A percentile compares a stretch with the other conserved stretches of the same genome.
Conservation (phyloP, 2,888 invertebrate species). For the Coleophora deauratella region DNA sequence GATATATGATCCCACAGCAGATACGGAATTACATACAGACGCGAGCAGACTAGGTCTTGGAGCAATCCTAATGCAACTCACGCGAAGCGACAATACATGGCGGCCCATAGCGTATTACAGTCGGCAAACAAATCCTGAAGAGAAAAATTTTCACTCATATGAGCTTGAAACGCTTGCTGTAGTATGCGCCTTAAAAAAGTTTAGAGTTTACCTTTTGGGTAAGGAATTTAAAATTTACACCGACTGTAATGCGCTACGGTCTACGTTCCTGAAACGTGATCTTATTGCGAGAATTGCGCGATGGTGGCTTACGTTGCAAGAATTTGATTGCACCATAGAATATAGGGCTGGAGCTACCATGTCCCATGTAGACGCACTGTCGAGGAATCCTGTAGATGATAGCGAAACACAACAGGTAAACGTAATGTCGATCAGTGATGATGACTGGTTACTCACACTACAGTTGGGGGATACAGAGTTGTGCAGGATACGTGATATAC, state of each 20-base stretch:
- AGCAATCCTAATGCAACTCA: slow-evolving; percentile 4
- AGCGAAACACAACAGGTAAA: no score
- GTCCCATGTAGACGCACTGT: neutral
- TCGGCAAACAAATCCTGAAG: slow-evolving; percentile 18
- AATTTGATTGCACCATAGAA: neutral
- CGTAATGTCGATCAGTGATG: slow-evolving; percentile 4
- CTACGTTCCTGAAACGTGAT: neutral
- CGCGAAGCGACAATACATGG: neutral
- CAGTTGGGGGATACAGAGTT: slow-evolving; percentile 10
- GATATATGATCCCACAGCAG: slow-evolving; percentile 20
- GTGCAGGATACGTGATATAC: slow-evolving; percentile 5
- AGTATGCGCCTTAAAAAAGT: slow-evolving; percentile 7
- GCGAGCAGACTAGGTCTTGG: slow-evolving; percentile 10
- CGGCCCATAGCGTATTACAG: slow-evolving; percentile 16
- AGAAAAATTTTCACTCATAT: slow-evolving; percentile 17
- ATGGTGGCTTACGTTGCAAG: neutral
- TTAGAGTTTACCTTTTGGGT: slow-evolving; percentile 7
- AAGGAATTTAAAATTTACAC: slow-evolving; percentile 3
- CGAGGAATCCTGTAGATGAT: neutral
- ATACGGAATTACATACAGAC: slow-evolving; percentile 16
- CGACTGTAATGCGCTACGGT: slow-evolving; percentile 4
- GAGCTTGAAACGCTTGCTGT: slow-evolving; percentile 19
- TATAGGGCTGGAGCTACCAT: neutral
- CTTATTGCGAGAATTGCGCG: neutral
- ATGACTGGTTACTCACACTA: slow-evolving; percentile 9